Evolutionary conservation across 2,888 invertebrate genomes (phyloP).

Genomic region (Bhutanitis thaidina): DNA sequence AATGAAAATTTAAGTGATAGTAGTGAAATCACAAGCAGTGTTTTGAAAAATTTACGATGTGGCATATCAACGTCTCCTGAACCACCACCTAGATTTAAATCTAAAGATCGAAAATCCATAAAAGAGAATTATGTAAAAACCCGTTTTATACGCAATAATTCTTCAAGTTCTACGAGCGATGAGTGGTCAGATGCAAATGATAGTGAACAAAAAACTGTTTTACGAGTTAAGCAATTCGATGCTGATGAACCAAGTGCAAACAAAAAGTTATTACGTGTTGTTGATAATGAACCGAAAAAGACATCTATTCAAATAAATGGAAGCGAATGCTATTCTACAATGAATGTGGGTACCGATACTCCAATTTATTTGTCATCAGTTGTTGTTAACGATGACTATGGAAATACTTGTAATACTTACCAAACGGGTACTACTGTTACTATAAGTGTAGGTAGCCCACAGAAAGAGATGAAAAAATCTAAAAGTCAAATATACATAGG

Average conservation of each 20-base stretch:
- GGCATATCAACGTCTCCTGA: slow-evolving; percentile 70
- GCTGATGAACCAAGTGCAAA: slow-evolving; percentile 63
- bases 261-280: slow-evolving; percentile 39
- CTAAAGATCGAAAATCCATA: slow-evolving; percentile 60
- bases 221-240: slow-evolving; percentile 69
- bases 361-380: slow-evolving; percentile 87
- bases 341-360: slow-evolving; percentile 84
- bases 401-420: slow-evolving; percentile 64
- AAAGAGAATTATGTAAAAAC: slow-evolving; percentile 76
- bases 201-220: slow-evolving; percentile 66
- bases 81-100: slow-evolving; percentile 67
- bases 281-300: slow-evolving; percentile 72
- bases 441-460: slow-evolving; percentile 79
- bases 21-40: slow-evolving; percentile 66
- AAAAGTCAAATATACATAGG: slow-evolving; percentile 77
- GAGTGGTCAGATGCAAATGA: slow-evolving; percentile 75
- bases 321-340: slow-evolving; percentile 87
- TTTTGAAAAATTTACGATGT: slow-evolving; percentile 59
- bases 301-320: slow-evolving; percentile 88
- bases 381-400: slow-evolving; percentile 81
- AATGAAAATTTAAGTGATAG: slow-evolving; percentile 64
- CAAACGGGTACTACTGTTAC: slow-evolving; percentile 81
- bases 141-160: slow-evolving; percentile 67
- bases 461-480: slow-evolving; percentile 61
- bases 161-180: slow-evolving; percentile 71